Conservation (phyloP, 1,140 invertebrate species). For the Psilanteris sp. region DNA sequence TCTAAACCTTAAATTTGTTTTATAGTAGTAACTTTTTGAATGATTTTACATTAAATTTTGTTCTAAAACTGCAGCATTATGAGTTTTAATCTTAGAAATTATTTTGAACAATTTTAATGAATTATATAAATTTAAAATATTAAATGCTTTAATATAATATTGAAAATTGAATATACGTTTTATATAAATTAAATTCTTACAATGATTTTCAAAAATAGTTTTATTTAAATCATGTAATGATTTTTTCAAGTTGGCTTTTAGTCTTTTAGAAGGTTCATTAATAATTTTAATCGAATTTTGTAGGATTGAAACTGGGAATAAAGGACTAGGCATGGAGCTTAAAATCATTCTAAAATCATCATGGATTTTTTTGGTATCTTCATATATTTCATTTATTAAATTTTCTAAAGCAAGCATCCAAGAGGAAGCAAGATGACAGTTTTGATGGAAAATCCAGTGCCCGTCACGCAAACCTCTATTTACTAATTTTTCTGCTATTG, state of each 20-base stretch:
- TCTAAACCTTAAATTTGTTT: too few species aligned
- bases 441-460: conserved; percentile 97
- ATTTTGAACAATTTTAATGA: too few species aligned
- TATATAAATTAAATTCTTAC: conserved; percentile 82
- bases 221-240: conserved; percentile 85
- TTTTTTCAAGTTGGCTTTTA: conserved; percentile 84
- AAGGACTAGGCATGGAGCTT: conserved; percentile 92
- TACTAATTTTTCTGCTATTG: conserved; percentile 92
- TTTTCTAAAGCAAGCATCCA: conserved; percentile 93
- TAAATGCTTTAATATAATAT: too few species aligned
- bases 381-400: conserved; percentile 83
- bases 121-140: too few species aligned
- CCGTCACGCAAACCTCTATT: conserved; percentile 91
- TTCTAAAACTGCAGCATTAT: too few species aligned
- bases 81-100: too few species aligned
- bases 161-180: too few species aligned
- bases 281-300: conserved; percentile 96
- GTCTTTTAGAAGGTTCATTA: conserved; percentile 93
- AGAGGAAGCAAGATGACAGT: conserved; percentile 96
- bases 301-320: conserved; percentile 95
- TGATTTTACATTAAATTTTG: too few species aligned
- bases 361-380: conserved; percentile 88
- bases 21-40: too few species aligned
- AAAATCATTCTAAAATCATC: conserved; percentile 95
- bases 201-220: conserved; percentile 90